A percentile compares a stretch with the other conserved stretches of the same genome.
These are phyloP conservation scores for Acronicta aceris DNA, from an alignment of 2,888 invertebrate species.

Conservation along the genomic window DNA sequence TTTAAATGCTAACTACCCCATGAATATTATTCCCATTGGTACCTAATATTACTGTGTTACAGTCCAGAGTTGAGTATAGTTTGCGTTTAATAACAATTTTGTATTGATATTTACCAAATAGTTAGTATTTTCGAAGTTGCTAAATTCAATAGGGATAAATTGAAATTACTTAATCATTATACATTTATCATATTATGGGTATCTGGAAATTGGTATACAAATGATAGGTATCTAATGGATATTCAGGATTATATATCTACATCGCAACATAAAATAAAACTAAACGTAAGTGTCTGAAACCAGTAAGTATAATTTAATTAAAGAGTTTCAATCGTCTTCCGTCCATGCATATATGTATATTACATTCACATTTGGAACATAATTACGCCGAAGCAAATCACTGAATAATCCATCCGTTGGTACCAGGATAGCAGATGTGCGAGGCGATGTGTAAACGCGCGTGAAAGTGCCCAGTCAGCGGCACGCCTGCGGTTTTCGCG, in stretches of 20 bases:
- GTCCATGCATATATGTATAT: no score
- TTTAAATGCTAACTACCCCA: conserved; percentile 66
- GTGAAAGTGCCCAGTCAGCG: conserved; percentile 61
- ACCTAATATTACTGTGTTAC: conserved; percentile 42
- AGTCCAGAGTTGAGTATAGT: conserved; percentile 8
- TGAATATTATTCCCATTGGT: conserved; percentile 62
- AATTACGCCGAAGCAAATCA: conserved; percentile 23
- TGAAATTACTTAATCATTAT: no score
- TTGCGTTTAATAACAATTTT: conserved; percentile 28
- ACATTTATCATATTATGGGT: no score
- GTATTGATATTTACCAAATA: conserved; percentile 16
- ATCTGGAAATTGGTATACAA: no score
- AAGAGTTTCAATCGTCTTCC: no score
- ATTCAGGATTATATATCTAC: no score
- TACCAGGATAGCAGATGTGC: conserved; percentile 49
- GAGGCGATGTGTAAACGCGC: conserved; percentile 58
- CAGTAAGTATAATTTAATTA: no score
- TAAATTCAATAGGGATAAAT: conserved; percentile 8
- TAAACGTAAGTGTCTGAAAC: no score
- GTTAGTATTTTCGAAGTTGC: conserved; percentile 19
- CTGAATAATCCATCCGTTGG: conserved; percentile 37
- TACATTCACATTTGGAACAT: no score
- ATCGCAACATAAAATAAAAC: no score
- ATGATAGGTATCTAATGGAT: no score
- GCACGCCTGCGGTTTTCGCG: conserved; percentile 64